Conservation (phyloP, 1,140 invertebrate genomes). For the Protaetia brevitarsis region DNA sequence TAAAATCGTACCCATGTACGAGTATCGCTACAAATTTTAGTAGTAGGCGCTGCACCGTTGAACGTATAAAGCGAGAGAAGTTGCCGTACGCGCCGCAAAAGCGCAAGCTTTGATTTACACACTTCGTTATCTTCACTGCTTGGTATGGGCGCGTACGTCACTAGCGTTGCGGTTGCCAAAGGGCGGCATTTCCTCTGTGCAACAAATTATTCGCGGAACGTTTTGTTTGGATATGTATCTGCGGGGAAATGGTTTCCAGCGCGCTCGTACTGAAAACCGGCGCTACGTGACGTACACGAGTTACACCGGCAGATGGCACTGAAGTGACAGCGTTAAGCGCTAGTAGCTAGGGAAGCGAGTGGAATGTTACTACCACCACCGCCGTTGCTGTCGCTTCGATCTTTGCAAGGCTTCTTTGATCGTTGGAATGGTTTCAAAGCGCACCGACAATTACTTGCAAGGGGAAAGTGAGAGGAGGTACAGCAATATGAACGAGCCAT, state of each 20-base stretch:
- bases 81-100: background rate
- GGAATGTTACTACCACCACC: too few relatives aligned
- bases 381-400: background rate
- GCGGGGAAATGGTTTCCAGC: background rate
- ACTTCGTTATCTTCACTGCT: background rate
- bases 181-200: background rate
- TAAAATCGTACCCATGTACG: too few relatives aligned
- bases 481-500: background rate
- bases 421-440: background rate
- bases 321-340: background rate
- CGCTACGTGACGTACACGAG: background rate
- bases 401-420: background rate
- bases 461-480: too few relatives aligned
- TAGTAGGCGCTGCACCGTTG: too few relatives aligned
- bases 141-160: background rate
- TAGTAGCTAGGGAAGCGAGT: background rate
- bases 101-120: background rate
- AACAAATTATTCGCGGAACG: background rate
- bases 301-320: background rate
- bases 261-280: background rate
- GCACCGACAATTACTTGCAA: background rate
- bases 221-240: slow-evolving; percentile 10
- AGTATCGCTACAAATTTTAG: too few relatives aligned
- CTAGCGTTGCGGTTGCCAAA: background rate
- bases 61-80: too few relatives aligned